phyloP scores from a whole-genome alignment of 2,113 vertebrate genomes.

The Perccottus glenii region DNA sequence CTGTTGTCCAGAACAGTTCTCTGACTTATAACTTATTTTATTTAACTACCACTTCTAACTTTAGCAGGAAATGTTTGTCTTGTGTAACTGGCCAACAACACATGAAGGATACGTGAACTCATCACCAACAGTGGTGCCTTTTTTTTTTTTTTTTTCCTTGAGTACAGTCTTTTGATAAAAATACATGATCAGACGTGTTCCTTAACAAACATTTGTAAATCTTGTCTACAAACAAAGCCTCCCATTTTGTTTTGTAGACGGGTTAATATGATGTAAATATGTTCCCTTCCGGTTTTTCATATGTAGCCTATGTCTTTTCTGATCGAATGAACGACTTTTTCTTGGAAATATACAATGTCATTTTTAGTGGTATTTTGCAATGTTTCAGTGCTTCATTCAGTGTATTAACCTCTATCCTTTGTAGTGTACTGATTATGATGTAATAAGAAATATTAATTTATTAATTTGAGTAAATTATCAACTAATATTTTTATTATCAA shows the following conservation, averaged over 20 bases:
- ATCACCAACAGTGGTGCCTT: conserved; percentile 75
- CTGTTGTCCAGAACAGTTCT: conserved; percentile 61
- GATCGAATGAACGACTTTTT: conserved; percentile 59
- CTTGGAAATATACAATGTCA: conserved; percentile 60
- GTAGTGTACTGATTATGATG: no score
- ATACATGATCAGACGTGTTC: conserved; percentile 40
- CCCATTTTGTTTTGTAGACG: conserved; percentile 64
- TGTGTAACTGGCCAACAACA: conserved; percentile 42
- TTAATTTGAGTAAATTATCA: no score
- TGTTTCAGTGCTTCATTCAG: conserved; percentile 78
- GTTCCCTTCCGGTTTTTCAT: conserved; percentile 65
- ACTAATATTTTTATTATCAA: no score
- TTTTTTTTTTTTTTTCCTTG: conserved; percentile 60
- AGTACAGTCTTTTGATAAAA: conserved; percentile 64
- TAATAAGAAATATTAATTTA: no score
- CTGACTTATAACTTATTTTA: conserved; percentile 11
- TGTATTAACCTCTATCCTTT: conserved; percentile 79
- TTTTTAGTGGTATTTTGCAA: conserved; percentile 77
- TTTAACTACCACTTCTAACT: conserved; percentile 45
- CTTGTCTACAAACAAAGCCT: conserved; percentile 65
- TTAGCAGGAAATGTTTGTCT: conserved; percentile 56
- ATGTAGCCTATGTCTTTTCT: conserved; percentile 63
- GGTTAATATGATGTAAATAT: conserved; percentile 65
- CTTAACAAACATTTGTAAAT: conserved; percentile 68
- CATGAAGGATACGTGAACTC: conserved; percentile 12